phyloP scores from a whole-genome alignment of 2,888 invertebrate species.

The Drosophila pseudotakahashii region DNA sequence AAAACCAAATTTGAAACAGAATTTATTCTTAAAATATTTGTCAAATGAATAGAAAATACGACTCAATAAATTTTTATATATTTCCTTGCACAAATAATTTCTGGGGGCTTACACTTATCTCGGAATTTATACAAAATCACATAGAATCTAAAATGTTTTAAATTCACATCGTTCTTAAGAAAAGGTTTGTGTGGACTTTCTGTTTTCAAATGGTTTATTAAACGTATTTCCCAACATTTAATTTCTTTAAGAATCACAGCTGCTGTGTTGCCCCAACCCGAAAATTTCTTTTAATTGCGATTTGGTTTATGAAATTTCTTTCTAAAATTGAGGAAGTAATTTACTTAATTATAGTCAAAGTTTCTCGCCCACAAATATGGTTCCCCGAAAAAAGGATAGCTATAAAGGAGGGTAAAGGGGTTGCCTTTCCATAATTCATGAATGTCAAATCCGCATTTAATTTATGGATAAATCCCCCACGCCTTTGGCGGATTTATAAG shows the following conservation, averaged over 20 bases:
- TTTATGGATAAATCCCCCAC: conserved; percentile 27
- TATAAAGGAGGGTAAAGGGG: not conserved
- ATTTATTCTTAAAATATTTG: not conserved
- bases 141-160: too few species aligned
- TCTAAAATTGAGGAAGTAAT: conserved; percentile 17
- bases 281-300: conserved; percentile 7
- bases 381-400: conserved; percentile 11
- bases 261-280: not conserved
- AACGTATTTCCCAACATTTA: not conserved
- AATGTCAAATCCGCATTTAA: conserved; percentile 39
- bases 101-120: too few species aligned
- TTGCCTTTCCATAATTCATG: conserved; percentile 37
- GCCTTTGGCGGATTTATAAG: conserved; percentile 30
- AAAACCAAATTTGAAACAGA: not conserved
- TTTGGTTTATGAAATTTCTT: conserved; percentile 15
- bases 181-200: too few species aligned
- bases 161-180: too few species aligned
- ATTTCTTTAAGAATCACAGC: conserved; percentile 5
- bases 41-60: not conserved
- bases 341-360: conserved; percentile 30
- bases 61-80: not conserved
- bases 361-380: conserved; percentile 14
- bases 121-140: too few species aligned
- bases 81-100: too few species aligned
- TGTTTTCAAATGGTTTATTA: conserved; percentile 5